Percentiles rank a stretch among this genome's conserved stretches.
These are phyloP conservation scores for Mechanitis messenoides DNA, from an alignment of 2,888 invertebrate genomes.

Conservation along the genomic window DNA sequence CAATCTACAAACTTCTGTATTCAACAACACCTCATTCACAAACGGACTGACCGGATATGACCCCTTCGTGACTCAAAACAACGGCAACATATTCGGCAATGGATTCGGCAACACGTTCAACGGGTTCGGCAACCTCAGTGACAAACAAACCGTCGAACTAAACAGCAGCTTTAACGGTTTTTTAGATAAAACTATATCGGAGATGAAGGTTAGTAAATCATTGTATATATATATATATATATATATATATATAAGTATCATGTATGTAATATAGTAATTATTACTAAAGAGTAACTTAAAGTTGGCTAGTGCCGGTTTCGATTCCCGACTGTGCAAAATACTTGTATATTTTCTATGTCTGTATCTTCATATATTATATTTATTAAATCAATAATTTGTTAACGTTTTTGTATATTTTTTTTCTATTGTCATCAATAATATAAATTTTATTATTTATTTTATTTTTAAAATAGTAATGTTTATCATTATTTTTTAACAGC, in stretches of 20 bases:
- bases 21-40: slow-evolving; percentile 60
- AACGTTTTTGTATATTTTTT: no score
- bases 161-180: slow-evolving; percentile 84
- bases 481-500: slow-evolving; percentile 41
- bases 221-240: no score
- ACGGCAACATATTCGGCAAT: slow-evolving; percentile 61
- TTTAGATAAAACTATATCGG: slow-evolving; percentile 87
- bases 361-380: no score
- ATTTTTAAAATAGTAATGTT: slow-evolving; percentile 9
- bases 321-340: no score
- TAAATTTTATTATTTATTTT: no score
- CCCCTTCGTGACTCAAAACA: slow-evolving; percentile 90
- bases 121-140: slow-evolving; percentile 67
- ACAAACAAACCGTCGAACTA: slow-evolving; percentile 65
- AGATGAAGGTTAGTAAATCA: slow-evolving; percentile 83
- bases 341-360: no score
- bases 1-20: slow-evolving; percentile 65
- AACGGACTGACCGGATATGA: slow-evolving; percentile 77
- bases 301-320: no score
- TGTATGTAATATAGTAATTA: no score
- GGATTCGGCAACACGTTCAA: slow-evolving; percentile 61
- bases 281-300: no score
- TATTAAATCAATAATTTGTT: no score
- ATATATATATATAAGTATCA: no score
- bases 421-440: no score